Conservation (phyloP, 2,113 vertebrate genomes). For the Alaudala cheleensis region DNA sequence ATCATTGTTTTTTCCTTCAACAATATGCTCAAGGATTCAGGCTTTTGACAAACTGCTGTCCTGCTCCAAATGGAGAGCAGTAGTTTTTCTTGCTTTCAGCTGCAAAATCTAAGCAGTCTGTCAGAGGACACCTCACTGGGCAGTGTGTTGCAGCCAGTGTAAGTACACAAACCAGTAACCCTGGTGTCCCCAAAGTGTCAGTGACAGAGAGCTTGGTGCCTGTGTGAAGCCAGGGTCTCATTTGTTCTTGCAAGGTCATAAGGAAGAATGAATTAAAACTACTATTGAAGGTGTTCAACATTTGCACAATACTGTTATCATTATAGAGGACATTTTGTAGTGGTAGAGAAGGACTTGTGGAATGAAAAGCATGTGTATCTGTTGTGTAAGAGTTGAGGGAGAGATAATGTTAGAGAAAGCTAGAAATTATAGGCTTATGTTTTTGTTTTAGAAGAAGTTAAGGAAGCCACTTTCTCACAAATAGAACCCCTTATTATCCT, state of each 20-base stretch:
- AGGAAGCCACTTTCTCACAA: background rate
- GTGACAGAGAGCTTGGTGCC: background rate
- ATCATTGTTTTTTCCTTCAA: background rate
- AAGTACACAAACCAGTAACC: background rate
- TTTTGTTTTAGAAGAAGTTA: background rate
- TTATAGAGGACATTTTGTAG: background rate
- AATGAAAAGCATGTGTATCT: background rate
- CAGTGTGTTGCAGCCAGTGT: background rate
- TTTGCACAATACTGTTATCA: background rate
- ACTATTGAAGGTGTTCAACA: background rate
- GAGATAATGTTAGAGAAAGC: background rate
- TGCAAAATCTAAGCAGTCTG: background rate
- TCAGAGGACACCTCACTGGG: background rate
- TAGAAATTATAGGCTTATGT: background rate
- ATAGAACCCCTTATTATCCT: background rate
- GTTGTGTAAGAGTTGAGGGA: background rate
- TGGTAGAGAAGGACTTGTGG: background rate
- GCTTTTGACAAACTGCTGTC: background rate
- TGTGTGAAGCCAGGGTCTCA: background rate
- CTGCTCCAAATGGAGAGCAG: background rate
- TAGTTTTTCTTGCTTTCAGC: background rate
- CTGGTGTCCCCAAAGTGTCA: background rate
- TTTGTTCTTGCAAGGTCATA: fast-evolving
- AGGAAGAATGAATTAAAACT: background rate
- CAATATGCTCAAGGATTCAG: background rate